Percentiles rank a stretch among this genome's conserved stretches.
Evolutionary conservation across 2,888 invertebrate species (phyloP).

Genomic region (Nephrotoma appendiculata): DNA sequence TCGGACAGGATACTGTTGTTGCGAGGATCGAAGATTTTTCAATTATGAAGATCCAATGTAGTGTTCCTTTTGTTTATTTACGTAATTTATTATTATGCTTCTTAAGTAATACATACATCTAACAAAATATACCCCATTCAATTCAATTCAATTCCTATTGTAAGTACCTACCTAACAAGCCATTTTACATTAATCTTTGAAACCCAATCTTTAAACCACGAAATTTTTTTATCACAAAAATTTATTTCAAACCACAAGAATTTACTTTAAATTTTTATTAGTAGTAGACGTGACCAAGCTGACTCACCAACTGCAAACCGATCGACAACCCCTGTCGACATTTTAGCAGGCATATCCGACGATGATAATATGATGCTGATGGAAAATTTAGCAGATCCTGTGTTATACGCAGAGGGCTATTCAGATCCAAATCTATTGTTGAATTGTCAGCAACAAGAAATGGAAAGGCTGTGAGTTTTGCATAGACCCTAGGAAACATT

Average conservation of each 20-base stretch:
- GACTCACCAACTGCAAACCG: background rate
- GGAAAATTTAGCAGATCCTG: slow-evolving; percentile 9
- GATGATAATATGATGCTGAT: background rate
- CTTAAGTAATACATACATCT: background rate
- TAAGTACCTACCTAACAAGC: background rate
- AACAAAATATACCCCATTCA: background rate
- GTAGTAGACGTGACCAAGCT: background rate
- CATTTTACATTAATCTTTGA: background rate
- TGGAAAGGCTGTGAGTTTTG: slow-evolving; percentile 20
- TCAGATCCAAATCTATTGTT: slow-evolving; percentile 8
- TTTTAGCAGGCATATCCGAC: background rate
- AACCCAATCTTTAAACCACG: background rate
- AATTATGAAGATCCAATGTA: slow-evolving; percentile 12
- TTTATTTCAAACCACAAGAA: background rate
- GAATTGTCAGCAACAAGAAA: slow-evolving; percentile 15
- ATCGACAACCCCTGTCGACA: background rate
- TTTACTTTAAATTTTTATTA: background rate
- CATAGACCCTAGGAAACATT: background rate
- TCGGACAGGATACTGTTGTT: background rate
- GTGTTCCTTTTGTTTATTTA: slow-evolving; percentile 3
- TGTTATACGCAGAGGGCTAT: slow-evolving; percentile 10
- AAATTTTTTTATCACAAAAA: background rate
- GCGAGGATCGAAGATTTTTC: slow-evolving; percentile 10
- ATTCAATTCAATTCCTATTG: background rate
- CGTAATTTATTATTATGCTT: background rate